Conservation (phyloP, 2,888 invertebrate genomes). For the Napeogenes inachia region DNA sequence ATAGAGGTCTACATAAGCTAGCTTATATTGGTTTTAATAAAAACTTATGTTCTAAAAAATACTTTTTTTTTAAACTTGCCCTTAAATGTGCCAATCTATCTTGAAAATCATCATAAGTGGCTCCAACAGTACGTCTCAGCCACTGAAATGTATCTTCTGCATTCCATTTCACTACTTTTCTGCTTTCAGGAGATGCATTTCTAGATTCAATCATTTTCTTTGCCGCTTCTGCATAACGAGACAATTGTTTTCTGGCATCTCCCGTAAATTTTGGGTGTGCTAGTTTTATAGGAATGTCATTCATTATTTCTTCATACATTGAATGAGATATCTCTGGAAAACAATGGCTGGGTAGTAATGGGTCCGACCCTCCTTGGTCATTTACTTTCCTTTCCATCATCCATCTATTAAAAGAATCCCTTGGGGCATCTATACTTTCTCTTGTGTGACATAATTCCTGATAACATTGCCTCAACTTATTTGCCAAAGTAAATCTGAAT, state of each 20-base stretch:
- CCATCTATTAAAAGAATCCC: constrained; percentile 98
- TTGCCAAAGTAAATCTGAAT: constrained; percentile 87
- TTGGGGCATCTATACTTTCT: constrained; percentile 95
- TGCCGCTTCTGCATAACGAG: constrained; percentile 96
- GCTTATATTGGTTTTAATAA: too few species aligned
- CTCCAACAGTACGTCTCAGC: constrained; percentile 94
- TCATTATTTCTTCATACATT: constrained; percentile 98
- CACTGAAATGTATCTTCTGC: constrained; percentile 98
- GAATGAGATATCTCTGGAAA: constrained; percentile 94
- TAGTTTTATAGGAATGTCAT: constrained; percentile 97
- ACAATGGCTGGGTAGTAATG: constrained; percentile 93
- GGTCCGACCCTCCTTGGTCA: constrained; percentile 91
- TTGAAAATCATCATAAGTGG: constrained; percentile 95
- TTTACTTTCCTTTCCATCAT: constrained; percentile 95
- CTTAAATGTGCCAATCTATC: constrained; percentile 92
- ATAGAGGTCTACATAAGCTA: too few species aligned
- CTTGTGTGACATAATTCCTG: constrained; percentile 95
- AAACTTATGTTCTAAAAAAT: background rate
- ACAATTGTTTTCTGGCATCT: constrained; percentile 95
- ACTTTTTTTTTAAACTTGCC: constrained; percentile 42
- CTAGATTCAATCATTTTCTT: constrained; percentile 97
- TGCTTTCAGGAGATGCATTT: constrained; percentile 93
- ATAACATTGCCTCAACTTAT: constrained; percentile 92
- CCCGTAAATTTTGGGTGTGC: constrained; percentile 97
- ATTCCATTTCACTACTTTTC: constrained; percentile 99